Evolutionary conservation across 2,888 invertebrate genomes (phyloP).

Genomic region (Apodemia duryi): DNA sequence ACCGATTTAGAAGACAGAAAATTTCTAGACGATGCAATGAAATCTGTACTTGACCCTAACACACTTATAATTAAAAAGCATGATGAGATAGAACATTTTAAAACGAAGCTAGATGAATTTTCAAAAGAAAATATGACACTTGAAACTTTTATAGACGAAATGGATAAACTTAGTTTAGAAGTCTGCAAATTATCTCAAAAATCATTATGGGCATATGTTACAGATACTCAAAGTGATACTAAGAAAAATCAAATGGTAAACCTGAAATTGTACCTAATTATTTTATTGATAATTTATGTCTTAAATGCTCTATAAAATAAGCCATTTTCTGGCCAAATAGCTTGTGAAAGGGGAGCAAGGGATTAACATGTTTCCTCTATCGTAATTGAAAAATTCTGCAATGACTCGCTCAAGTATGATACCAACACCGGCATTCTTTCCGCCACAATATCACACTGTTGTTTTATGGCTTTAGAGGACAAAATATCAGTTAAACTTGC

Average conservation of each 20-base stretch:
- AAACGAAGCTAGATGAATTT: constrained; percentile 52
- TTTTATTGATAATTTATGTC: not conserved
- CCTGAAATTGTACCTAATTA: constrained; percentile 1
- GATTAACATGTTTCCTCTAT: not conserved
- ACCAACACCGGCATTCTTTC: no score
- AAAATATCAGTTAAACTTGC: no score
- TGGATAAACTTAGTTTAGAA: constrained; percentile 66
- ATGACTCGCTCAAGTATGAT: no score
- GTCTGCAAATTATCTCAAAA: constrained; percentile 67
- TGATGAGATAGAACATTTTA: constrained; percentile 52
- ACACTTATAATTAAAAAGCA: constrained; percentile 45
- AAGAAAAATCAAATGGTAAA: constrained; percentile 69
- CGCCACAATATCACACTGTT: no score
- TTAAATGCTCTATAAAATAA: not conserved
- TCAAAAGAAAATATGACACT: constrained; percentile 52
- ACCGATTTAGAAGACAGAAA: constrained; percentile 61
- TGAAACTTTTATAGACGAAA: constrained; percentile 61
- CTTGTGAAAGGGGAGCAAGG: no score
- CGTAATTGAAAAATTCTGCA: no score
- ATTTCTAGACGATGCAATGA: constrained; percentile 65
- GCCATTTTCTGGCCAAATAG: no score
- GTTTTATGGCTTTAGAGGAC: no score
- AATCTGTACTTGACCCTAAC: constrained; percentile 57
- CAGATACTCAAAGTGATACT: constrained; percentile 57
- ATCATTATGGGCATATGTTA: constrained; percentile 67